These are phyloP conservation scores for Cepaea hortensis DNA, from an alignment of 2,888 invertebrate genomes.

Conservation along the genomic window DNA sequence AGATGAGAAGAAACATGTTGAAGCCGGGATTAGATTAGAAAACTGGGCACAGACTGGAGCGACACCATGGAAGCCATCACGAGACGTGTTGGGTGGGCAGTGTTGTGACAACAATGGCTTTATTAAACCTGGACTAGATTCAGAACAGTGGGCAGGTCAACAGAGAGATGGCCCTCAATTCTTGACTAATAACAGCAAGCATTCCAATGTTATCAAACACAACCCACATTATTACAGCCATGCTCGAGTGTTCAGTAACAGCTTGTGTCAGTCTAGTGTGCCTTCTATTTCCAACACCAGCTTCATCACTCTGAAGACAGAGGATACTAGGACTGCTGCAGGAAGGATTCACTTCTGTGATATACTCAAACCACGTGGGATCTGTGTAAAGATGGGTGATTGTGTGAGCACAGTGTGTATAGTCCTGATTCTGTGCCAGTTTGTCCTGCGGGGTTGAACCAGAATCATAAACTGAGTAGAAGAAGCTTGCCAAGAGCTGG, in stretches of 20 bases:
- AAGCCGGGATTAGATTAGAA: constrained; percentile 28
- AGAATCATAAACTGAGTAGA: too few relatives aligned
- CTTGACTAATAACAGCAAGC: too few relatives aligned
- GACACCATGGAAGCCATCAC: constrained; percentile 38
- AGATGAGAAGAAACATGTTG: constrained; percentile 35
- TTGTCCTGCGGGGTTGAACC: too few relatives aligned
- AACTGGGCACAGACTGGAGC: constrained; percentile 45
- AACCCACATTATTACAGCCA: neutral
- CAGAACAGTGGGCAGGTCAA: neutral
- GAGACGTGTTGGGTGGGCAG: neutral
- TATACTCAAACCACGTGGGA: too few relatives aligned
- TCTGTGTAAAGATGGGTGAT: too few relatives aligned
- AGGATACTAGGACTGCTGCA: neutral
- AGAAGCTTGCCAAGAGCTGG: too few relatives aligned
- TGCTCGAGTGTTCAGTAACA: neutral
- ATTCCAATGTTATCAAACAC: neutral
- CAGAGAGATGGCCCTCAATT: neutral
- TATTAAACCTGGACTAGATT: constrained; percentile 23
- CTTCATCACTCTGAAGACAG: constrained; percentile 42
- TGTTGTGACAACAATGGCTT: constrained; percentile 23
- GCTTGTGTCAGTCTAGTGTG: neutral
- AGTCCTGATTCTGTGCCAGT: too few relatives aligned
- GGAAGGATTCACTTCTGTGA: too few relatives aligned
- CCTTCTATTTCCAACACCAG: constrained; percentile 11
- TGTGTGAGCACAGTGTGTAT: too few relatives aligned